Conservation (phyloP, 2,797 vertebrate genomes). For the Leptoclinus maculatus region DNA sequence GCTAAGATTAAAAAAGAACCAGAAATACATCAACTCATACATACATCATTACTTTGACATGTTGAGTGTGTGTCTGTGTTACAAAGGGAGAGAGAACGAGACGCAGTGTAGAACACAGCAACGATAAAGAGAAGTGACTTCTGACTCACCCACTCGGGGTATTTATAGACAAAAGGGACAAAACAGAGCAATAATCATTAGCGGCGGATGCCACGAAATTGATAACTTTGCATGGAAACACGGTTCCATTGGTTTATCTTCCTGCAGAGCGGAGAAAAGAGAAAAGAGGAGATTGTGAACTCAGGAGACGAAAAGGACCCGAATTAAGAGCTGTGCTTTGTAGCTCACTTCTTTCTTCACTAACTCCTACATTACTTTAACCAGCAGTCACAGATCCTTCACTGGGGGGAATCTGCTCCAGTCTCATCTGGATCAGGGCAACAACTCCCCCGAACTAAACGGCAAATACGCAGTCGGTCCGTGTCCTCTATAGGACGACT, state of each 20-base stretch:
- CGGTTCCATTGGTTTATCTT: neutral
- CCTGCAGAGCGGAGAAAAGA: neutral
- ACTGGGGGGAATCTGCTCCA: no score
- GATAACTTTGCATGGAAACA: conserved; percentile 14
- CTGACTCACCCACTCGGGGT: conserved; percentile 54
- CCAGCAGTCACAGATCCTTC: no score
- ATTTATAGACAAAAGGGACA: conserved; percentile 50
- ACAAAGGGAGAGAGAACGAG: neutral
- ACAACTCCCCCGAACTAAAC: no score
- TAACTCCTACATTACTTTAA: no score
- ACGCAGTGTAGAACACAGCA: neutral
- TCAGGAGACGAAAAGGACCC: no score
- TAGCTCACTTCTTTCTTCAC: no score
- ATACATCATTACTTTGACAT: neutral
- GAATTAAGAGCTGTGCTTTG: no score
- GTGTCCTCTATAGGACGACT: no score
- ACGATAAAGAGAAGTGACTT: neutral
- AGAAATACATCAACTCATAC: conserved; percentile 4
- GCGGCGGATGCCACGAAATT: conserved; percentile 14
- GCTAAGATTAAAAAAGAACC: neutral
- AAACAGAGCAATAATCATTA: conserved; percentile 24
- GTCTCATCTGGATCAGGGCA: no score
- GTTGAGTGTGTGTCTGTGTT: neutral
- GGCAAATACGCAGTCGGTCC: no score
- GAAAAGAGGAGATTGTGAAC: neutral